Conservation (phyloP, 1,140 invertebrate genomes). For the Ditylenchus dipsaci region DNA sequence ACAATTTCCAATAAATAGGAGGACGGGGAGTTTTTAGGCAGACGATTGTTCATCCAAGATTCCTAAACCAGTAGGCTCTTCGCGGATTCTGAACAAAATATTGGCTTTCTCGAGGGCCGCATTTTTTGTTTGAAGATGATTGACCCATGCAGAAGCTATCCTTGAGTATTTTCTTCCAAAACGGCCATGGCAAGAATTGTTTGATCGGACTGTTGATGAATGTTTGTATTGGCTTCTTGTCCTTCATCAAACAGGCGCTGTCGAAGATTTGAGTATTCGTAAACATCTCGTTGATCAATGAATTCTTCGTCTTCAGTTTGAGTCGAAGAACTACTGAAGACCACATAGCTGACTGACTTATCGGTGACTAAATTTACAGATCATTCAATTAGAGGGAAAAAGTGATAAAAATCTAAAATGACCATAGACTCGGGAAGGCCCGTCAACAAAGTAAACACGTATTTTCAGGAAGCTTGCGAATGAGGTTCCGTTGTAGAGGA, state of each 20-base stretch:
- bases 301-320: slow-evolving; percentile 29
- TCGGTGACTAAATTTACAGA: too few relatives aligned
- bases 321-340: slow-evolving; percentile 69
- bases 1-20: too few relatives aligned
- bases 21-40: too few relatives aligned
- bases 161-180: slow-evolving; percentile 72
- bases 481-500: slow-evolving; percentile 70
- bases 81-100: slow-evolving; percentile 30
- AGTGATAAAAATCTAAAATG: slow-evolving; percentile 59
- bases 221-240: slow-evolving; percentile 57
- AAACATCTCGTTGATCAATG: slow-evolving; percentile 27
- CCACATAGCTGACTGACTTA: slow-evolving; percentile 76
- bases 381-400: too few relatives aligned
- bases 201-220: slow-evolving; percentile 91
- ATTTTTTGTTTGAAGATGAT: slow-evolving; percentile 75
- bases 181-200: slow-evolving; percentile 78
- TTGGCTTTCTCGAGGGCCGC: slow-evolving; percentile 63
- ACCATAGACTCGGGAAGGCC: slow-evolving; percentile 77
- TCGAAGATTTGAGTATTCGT: slow-evolving; percentile 25
- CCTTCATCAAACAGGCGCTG: slow-evolving; percentile 17
- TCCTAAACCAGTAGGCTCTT: not conserved
- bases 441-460: slow-evolving; percentile 77
- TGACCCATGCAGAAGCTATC: slow-evolving; percentile 84
- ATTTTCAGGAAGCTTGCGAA: slow-evolving; percentile 69
- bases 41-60: too few relatives aligned